A percentile compares a stretch with the other conserved stretches of the same genome.
phyloP scores from a whole-genome alignment of 2,888 invertebrate species.

The Escarpia spicata region DNA sequence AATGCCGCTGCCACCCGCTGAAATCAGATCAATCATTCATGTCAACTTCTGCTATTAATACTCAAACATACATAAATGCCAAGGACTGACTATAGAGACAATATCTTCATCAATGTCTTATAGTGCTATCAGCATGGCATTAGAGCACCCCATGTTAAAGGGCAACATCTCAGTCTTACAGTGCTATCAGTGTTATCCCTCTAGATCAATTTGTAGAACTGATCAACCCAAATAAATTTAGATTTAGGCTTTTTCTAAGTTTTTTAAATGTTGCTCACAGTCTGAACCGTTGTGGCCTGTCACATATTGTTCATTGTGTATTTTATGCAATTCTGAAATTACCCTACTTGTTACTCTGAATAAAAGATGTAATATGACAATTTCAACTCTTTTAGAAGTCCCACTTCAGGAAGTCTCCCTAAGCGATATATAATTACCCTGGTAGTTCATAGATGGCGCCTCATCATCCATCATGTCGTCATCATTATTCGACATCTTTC shows the following conservation, averaged over 20 bases:
- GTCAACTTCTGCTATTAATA: not conserved
- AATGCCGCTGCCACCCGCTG: conserved; percentile 23
- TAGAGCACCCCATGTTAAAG: too few species aligned
- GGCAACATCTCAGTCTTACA: too few species aligned
- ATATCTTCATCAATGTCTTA: not conserved
- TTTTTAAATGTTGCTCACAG: too few species aligned
- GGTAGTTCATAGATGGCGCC: conserved; percentile 31
- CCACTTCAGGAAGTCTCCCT: not conserved
- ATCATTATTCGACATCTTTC: conserved; percentile 24
- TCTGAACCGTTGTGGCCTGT: too few species aligned
- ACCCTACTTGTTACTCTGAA: not conserved
- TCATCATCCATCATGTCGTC: conserved; percentile 29
- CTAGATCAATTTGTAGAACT: too few species aligned
- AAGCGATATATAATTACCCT: not conserved
- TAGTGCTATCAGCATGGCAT: not conserved
- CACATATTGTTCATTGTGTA: too few species aligned
- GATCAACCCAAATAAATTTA: too few species aligned
- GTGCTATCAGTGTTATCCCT: too few species aligned
- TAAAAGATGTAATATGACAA: not conserved
- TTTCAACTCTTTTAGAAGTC: not conserved
- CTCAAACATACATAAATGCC: not conserved
- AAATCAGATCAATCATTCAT: not conserved
- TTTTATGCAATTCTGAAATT: too few species aligned
- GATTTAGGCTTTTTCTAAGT: too few species aligned
- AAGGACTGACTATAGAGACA: not conserved